phyloP scores from a whole-genome alignment of 2,888 invertebrate species.

The Limnephilus lunatus region DNA sequence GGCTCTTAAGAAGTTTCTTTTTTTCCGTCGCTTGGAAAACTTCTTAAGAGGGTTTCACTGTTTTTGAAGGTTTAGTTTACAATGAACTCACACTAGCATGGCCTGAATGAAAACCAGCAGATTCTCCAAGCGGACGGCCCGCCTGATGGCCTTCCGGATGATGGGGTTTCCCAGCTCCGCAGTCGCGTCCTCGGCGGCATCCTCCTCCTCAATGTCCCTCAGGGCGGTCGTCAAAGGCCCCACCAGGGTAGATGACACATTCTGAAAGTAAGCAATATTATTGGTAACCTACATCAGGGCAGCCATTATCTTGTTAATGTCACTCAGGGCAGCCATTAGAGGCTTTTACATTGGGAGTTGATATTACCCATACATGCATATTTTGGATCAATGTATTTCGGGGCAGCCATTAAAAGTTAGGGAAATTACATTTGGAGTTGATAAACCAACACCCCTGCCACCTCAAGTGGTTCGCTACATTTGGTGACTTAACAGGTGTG shows the following conservation, averaged over 20 bases:
- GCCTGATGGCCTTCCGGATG: conserved; percentile 51
- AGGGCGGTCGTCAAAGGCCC: conserved; percentile 39
- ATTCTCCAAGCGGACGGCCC: conserved; percentile 61
- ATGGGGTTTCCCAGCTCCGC: conserved; percentile 50
- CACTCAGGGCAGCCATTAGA: background rate
- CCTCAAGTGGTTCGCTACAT: too few relatives aligned
- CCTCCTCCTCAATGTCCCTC: conserved; percentile 1
- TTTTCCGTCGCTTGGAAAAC: too few relatives aligned
- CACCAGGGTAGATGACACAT: conserved; percentile 12
- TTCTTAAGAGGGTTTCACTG: background rate
- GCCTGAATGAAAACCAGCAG: conserved; percentile 63
- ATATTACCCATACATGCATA: too few relatives aligned
- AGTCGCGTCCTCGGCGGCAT: conserved; percentile 33
- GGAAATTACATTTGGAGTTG: too few relatives aligned
- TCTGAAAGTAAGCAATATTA: conserved; percentile 24
- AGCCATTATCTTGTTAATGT: too few relatives aligned
- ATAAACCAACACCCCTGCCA: too few relatives aligned
- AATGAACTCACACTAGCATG: conserved; percentile 57
- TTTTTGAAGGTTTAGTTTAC: background rate
- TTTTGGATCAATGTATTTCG: too few relatives aligned
- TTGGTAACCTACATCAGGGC: background rate
- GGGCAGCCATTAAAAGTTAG: too few relatives aligned
- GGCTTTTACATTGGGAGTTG: too few relatives aligned
- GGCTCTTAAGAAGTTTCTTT: too few relatives aligned
- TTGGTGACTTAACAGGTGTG: too few relatives aligned